Conservation (phyloP, 2,888 invertebrate species). For the Lithosia quadra region DNA sequence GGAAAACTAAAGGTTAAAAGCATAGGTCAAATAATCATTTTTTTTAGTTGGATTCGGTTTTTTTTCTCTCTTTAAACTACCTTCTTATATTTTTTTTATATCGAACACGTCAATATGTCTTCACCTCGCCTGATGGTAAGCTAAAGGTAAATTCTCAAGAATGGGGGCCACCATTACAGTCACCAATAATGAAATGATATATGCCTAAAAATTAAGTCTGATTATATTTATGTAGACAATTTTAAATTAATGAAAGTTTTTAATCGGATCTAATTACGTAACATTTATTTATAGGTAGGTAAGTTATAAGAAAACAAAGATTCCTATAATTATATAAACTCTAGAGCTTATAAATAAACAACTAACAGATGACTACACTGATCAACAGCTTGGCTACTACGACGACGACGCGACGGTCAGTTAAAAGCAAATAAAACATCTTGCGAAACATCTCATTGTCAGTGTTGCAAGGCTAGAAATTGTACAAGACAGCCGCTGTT, state of each 20-base stretch:
- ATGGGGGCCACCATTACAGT: too few species aligned
- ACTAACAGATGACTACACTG: constrained; percentile 27
- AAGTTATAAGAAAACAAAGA: not conserved
- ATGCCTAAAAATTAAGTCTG: too few species aligned
- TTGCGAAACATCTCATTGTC: constrained; percentile 75
- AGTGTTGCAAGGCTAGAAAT: constrained; percentile 82
- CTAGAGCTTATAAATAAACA: not conserved
- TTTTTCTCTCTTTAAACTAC: too few species aligned
- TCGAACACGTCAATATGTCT: too few species aligned
- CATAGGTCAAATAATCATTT: not conserved
- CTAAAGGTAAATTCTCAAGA: too few species aligned
- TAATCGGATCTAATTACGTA: not conserved
- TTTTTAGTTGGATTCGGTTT: not conserved
- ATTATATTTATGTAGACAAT: too few species aligned
- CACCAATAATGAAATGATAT: too few species aligned
- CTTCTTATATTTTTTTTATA: too few species aligned
- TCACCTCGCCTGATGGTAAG: too few species aligned
- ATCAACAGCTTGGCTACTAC: constrained; percentile 62
- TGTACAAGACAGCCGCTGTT: constrained; percentile 73
- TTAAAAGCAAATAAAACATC: constrained; percentile 52
- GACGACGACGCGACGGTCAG: too few species aligned
- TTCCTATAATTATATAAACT: constrained; percentile 7
- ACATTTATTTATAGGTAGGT: not conserved
- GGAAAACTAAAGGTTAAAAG: not conserved
- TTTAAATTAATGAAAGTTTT: too few species aligned